phyloP scores from a whole-genome alignment of 2,113 vertebrate genomes.

The Cebidichthys violaceus region DNA sequence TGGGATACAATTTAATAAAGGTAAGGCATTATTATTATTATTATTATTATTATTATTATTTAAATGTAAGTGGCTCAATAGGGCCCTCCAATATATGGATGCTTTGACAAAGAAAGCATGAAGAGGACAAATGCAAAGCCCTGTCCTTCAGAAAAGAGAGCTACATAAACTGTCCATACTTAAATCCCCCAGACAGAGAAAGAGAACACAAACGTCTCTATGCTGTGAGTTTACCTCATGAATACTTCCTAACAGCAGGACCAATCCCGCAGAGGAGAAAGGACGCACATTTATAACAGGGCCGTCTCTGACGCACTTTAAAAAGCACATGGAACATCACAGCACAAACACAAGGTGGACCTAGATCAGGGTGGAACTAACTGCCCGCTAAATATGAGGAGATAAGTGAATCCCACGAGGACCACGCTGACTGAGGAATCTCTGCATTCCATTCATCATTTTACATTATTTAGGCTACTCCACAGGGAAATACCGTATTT shows the following conservation, averaged over 20 bases:
- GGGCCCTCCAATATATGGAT: constrained; percentile 10
- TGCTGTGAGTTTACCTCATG: constrained; percentile 1
- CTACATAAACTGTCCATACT: not conserved
- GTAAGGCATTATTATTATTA: constrained; percentile 30
- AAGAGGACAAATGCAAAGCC: not conserved
- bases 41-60: constrained; percentile 49
- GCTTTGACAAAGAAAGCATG: too few species aligned
- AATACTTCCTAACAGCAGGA: constrained; percentile 12
- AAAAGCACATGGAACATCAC: constrained; percentile 39
- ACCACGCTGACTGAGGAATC: constrained; percentile 58
- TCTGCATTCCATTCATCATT: constrained; percentile 77
- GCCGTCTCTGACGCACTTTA: constrained; percentile 30
- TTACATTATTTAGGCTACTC: constrained; percentile 77
- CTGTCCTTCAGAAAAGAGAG: not conserved
- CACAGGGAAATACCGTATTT: constrained; percentile 71
- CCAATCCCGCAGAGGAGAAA: constrained; percentile 1
- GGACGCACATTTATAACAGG: constrained; percentile 22
- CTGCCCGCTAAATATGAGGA: constrained; percentile 65
- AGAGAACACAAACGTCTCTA: constrained; percentile 17
- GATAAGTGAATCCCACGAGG: constrained; percentile 67
- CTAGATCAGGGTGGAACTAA: constrained; percentile 63
- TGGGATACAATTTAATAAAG: constrained; percentile 5
- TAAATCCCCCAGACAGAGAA: not conserved
- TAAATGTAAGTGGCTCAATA: constrained; percentile 40
- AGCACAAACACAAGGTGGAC: constrained; percentile 50